Conservation (phyloP, 2,113 vertebrate species). For the Prionailurus bengalensis region DNA sequence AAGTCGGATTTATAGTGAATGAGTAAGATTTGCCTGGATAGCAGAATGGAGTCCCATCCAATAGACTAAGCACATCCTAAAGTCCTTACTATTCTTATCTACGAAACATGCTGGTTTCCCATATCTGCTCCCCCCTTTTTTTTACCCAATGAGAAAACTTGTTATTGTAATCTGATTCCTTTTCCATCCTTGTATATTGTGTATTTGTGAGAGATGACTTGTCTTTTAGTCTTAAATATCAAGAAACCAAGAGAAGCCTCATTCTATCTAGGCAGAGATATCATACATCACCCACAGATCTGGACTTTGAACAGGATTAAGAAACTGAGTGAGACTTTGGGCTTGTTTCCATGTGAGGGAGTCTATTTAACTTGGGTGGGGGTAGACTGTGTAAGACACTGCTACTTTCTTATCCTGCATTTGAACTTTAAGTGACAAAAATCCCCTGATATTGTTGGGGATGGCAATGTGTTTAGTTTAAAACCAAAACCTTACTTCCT, state of each 20-base stretch:
- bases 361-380: not conserved
- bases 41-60: not conserved
- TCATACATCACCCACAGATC: not conserved
- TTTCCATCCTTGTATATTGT: not conserved
- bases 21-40: not conserved
- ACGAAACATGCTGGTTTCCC: not conserved
- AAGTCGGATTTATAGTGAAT: not conserved
- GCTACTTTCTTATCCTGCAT: not conserved
- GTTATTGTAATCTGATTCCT: not conserved
- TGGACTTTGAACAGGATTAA: not conserved
- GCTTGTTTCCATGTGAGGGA: not conserved
- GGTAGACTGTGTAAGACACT: not conserved
- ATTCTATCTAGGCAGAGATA: not conserved
- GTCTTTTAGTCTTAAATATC: not conserved
- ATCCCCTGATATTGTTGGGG: not conserved
- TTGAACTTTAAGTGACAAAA: not conserved
- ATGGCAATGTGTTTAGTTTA: not conserved
- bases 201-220: not conserved
- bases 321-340: not conserved
- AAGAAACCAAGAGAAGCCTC: not conserved
- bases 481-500: not conserved
- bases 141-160: not conserved
- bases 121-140: not conserved
- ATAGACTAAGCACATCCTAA: not conserved
- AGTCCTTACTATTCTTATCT: not conserved